phyloP scores from a whole-genome alignment of 2,113 vertebrate species.

The Rhegmatorhina hoffmannsi region DNA sequence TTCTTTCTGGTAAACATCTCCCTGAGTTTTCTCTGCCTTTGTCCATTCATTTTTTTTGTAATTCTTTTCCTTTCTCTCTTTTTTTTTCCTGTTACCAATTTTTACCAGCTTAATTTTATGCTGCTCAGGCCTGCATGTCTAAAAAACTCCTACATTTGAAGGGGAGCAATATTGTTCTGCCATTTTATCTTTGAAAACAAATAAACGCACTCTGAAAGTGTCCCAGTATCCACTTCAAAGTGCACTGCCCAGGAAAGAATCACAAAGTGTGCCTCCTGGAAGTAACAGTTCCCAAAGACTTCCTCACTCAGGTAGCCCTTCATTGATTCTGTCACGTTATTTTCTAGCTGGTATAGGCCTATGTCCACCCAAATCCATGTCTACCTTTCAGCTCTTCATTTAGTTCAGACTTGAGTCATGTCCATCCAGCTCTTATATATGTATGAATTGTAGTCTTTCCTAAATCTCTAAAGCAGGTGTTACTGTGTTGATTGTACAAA shows the following conservation, averaged over 20 bases:
- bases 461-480: conserved; percentile 5
- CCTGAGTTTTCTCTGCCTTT: background rate
- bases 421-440: background rate
- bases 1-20: background rate
- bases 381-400: background rate
- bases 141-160: background rate
- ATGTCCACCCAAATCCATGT: background rate
- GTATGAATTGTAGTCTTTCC: background rate
- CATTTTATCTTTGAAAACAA: background rate
- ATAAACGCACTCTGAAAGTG: background rate
- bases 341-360: background rate
- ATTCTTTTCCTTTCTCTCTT: background rate
- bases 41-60: background rate
- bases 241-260: background rate
- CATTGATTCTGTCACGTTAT: background rate
- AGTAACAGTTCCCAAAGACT: background rate
- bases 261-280: background rate
- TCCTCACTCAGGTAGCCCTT: background rate
- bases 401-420: background rate
- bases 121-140: background rate
- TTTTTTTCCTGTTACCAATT: background rate
- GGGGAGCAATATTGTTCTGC: background rate
- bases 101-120: background rate
- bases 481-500: conserved; percentile 26
- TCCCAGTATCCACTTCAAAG: background rate